These are phyloP conservation scores for Melanaphis sacchari DNA, from an alignment of 1,140 invertebrate species.

Conservation along the genomic window DNA sequence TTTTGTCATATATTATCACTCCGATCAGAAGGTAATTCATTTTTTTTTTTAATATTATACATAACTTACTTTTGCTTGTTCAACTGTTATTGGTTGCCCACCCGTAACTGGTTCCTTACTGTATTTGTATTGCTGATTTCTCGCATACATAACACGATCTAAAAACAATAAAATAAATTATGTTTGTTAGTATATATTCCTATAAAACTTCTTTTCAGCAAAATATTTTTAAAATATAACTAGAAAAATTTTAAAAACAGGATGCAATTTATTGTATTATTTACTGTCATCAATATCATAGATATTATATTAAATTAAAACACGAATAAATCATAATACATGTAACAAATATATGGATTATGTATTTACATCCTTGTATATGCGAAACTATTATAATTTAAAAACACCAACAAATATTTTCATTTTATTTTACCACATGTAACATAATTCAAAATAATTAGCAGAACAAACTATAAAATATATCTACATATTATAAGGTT, in stretches of 20 bases:
- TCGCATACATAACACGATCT: conserved; percentile 67
- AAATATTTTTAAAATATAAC: not conserved
- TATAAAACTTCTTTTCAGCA: not conserved
- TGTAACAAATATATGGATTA: not conserved
- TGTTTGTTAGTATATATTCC: not conserved
- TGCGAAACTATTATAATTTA: not conserved
- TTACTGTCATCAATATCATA: not conserved
- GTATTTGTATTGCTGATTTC: conserved; percentile 64
- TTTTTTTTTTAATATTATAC: too few relatives aligned
- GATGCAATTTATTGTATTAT: not conserved
- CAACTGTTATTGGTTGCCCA: conserved; percentile 72
- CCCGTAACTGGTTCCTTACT: conserved; percentile 66
- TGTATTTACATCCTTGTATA: not conserved
- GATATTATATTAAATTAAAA: not conserved
- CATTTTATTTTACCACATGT: not conserved
- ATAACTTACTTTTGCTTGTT: conserved; percentile 70
- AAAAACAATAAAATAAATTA: conserved; percentile 60
- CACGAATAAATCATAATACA: not conserved
- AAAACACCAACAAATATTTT: not conserved
- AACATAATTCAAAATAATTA: not conserved
- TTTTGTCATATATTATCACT: too few relatives aligned
- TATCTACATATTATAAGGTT: not conserved
- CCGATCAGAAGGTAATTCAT: too few relatives aligned
- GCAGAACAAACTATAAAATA: not conserved
- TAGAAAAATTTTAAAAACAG: not conserved